phyloP scores from a whole-genome alignment of 2,113 vertebrate species.

The Prunella himalayana region DNA sequence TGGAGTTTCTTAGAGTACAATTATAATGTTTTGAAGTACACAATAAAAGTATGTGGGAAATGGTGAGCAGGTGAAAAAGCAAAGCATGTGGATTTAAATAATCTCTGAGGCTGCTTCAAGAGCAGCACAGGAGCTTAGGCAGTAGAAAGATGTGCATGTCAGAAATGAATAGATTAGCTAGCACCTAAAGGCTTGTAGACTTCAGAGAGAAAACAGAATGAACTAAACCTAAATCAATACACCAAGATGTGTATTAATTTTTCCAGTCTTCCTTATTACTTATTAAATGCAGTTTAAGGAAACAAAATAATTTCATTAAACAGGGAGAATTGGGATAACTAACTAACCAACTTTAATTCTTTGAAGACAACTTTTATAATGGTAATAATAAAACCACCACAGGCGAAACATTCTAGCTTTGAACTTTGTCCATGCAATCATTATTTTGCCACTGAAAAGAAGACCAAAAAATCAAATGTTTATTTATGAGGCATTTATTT shows the following conservation, averaged over 20 bases:
- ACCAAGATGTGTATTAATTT: not conserved
- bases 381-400: constrained; percentile 7
- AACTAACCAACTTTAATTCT: not conserved
- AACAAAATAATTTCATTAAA: constrained; percentile 42
- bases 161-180: constrained; percentile 11
- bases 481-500: constrained; percentile 11
- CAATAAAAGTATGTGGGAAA: not conserved
- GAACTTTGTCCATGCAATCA: constrained; percentile 10
- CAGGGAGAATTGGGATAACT: not conserved
- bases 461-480: not conserved
- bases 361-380: not conserved
- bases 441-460: not conserved
- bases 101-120: constrained; percentile 8
- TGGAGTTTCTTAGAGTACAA: not conserved
- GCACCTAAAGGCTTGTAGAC: not conserved
- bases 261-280: not conserved
- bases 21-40: not conserved
- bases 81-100: not conserved
- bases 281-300: constrained; percentile 28
- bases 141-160: not conserved
- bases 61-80: not conserved
- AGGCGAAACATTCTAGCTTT: constrained; percentile 26
- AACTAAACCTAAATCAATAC: constrained; percentile 15
- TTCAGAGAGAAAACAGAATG: constrained; percentile 36
- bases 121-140: not conserved